Evolutionary conservation across 2,113 vertebrate genomes (phyloP).

Genomic region (Sinocyclocheilus grahami): DNA sequence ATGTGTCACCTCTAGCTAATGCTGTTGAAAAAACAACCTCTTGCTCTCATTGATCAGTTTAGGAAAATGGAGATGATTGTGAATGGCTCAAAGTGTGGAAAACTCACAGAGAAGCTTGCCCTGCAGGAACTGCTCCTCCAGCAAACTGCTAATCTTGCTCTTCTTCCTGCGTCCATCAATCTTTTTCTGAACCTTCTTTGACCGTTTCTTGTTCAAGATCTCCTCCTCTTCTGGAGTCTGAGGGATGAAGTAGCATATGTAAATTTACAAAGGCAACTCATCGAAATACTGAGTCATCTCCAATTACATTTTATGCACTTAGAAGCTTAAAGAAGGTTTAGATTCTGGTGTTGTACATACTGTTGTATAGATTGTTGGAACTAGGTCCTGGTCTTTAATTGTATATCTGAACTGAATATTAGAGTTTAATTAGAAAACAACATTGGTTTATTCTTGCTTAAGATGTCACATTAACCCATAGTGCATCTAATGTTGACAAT

Average conservation of each 20-base stretch:
- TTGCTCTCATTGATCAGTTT: neutral
- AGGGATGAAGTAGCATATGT: constrained; percentile 2
- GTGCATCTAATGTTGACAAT: neutral
- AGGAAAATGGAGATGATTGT: neutral
- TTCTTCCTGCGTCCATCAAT: constrained; percentile 92
- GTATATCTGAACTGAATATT: neutral
- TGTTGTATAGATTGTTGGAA: neutral
- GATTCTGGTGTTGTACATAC: neutral
- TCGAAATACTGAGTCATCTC: no score
- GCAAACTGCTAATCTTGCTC: constrained; percentile 88
- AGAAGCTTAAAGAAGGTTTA: constrained; percentile 67
- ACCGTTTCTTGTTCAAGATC: constrained; percentile 94
- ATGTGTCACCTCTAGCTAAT: neutral
- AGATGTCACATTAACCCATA: neutral
- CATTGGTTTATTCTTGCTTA: neutral
- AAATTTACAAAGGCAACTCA: neutral
- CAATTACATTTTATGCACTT: constrained; percentile 30
- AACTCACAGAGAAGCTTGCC: constrained; percentile 93
- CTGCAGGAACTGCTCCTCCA: constrained; percentile 96
- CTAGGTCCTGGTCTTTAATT: neutral
- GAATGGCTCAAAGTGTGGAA: neutral
- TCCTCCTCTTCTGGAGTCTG: constrained; percentile 97
- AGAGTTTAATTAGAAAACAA: neutral
- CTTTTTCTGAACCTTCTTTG: constrained; percentile 97
- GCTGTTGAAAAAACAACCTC: neutral